Percentiles rank a stretch among this genome's conserved stretches.
These are phyloP conservation scores for Ectropis grisescens DNA, from an alignment of 1,140 invertebrate species.

Conservation along the genomic window DNA sequence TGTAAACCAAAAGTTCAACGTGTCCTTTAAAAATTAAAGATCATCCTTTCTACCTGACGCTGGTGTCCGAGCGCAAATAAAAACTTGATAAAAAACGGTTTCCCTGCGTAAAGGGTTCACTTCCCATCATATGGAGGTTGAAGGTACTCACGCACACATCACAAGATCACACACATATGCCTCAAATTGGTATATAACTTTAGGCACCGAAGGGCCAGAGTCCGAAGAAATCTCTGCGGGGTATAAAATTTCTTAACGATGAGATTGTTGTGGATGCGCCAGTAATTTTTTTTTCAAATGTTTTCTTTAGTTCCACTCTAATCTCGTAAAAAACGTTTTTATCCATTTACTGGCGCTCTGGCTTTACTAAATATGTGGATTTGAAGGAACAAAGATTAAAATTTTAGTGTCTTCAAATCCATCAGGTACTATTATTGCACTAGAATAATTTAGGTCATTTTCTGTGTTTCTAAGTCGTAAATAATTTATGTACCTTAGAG, in stretches of 20 bases:
- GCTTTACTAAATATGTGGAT: too few species aligned
- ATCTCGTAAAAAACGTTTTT: too few species aligned
- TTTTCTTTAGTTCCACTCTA: too few species aligned
- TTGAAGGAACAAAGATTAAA: too few species aligned
- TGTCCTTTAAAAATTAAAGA: slow-evolving; percentile 68
- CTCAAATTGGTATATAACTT: slow-evolving; percentile 16
- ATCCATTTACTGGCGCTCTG: too few species aligned
- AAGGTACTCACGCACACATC: slow-evolving; percentile 29
- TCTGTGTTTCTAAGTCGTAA: too few species aligned
- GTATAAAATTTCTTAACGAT: slow-evolving; percentile 56
- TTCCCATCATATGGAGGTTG: slow-evolving; percentile 57
- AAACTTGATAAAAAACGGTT: slow-evolving; percentile 68
- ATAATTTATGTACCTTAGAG: too few species aligned
- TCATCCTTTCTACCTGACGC: slow-evolving; percentile 68
- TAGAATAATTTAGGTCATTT: too few species aligned
- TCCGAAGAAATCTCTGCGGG: slow-evolving; percentile 55
- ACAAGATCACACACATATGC: slow-evolving; percentile 11
- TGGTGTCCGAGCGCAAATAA: slow-evolving; percentile 66
- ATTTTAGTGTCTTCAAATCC: too few species aligned
- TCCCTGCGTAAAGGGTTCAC: slow-evolving; percentile 65
- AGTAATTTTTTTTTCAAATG: too few species aligned
- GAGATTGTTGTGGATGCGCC: slow-evolving; percentile 39
- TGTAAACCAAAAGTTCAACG: slow-evolving; percentile 53
- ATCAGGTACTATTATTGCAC: too few species aligned
- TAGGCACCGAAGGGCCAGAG: slow-evolving; percentile 32